These are phyloP conservation scores for Thera britannica DNA, from an alignment of 2,888 invertebrate genomes.

Conservation along the genomic window DNA sequence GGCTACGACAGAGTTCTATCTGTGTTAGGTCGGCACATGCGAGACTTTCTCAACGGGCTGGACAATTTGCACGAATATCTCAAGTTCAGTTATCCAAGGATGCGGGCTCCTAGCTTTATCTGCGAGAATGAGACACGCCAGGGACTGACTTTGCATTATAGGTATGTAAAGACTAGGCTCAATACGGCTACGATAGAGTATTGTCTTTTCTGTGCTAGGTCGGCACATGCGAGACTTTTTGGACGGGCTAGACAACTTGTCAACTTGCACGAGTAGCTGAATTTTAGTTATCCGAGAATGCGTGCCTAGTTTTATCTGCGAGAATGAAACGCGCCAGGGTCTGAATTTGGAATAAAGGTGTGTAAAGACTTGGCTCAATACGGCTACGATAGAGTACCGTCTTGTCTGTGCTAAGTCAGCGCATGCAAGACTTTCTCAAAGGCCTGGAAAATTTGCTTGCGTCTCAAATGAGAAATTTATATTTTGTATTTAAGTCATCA, in stretches of 20 bases:
- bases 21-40: conserved; percentile 95
- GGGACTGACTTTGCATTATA: conserved; percentile 96
- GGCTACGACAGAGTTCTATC: conserved; percentile 97
- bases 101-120: conserved; percentile 97
- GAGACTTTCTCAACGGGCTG: conserved; percentile 97
- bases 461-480: too few species aligned
- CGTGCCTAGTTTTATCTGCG: conserved; percentile 98
- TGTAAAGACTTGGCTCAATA: too few species aligned
- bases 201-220: conserved; percentile 91
- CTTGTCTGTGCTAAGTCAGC: too few species aligned
- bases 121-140: conserved; percentile 97
- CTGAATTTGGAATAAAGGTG: conserved; percentile 75
- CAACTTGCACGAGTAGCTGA: conserved; percentile 98
- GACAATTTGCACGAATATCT: conserved; percentile 99
- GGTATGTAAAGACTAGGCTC: conserved; percentile 89
- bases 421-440: too few species aligned
- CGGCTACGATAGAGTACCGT: too few species aligned
- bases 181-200: conserved; percentile 97
- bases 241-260: conserved; percentile 91
- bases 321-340: conserved; percentile 96
- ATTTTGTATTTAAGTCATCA: too few species aligned
- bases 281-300: conserved; percentile 96
- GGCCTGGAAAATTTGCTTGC: too few species aligned
- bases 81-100: conserved; percentile 96
- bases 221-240: conserved; percentile 98